Base-by-base conservation (phyloP, 2,888 invertebrate species). In the Abrostola tripartita region DNA sequence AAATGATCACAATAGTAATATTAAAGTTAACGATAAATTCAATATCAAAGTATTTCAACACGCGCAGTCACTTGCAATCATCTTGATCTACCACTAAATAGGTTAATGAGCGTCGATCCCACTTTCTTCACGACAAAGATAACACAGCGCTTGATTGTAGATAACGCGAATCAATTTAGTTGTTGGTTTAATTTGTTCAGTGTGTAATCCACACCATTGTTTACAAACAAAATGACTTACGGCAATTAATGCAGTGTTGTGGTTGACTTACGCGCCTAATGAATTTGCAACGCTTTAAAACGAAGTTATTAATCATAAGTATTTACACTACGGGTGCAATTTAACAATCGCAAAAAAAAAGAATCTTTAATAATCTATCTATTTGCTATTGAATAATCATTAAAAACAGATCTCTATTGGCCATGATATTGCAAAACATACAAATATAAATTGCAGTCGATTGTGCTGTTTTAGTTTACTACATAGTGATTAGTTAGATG, bases 81-180 rank as follows among this genome's bases (percentile, higher is more conserved):
- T 49, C n/a, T 12, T 37, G 35, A 62, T 52, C 35, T 51, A 50
- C 38, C 44, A 36, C 6, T 57, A 50, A 37, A 42, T 51, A 50
- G 65, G 61, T 75, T 41, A 68, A 61, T 52, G 38, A 52, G 42
- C 12, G 44, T 35, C 12, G 41, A 50, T 41, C 14, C 49, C 8
- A 7, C 44, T 51, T 52, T 56, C 52, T 68, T 42, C 37, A 44
- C 44, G n/a, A 50, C 44, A 50, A 37, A 37, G 59, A 61, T 51
- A 61, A 55, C 9, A 52, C 36, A 11, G 35, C 24, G 14, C 11
- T 53, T 56, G 55, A 47, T 57, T 47, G 40, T n/a, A 35, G 55
- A 58, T 61, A 63, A 42, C 12, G 40, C 41, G 24, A 68, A 57
- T 63, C 42, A 47, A 74, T 63, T 47, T 35, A 62, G 5, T n/a